phyloP scores from a whole-genome alignment of 2,113 vertebrate species.

The Lagenorhynchus albirostris region DNA sequence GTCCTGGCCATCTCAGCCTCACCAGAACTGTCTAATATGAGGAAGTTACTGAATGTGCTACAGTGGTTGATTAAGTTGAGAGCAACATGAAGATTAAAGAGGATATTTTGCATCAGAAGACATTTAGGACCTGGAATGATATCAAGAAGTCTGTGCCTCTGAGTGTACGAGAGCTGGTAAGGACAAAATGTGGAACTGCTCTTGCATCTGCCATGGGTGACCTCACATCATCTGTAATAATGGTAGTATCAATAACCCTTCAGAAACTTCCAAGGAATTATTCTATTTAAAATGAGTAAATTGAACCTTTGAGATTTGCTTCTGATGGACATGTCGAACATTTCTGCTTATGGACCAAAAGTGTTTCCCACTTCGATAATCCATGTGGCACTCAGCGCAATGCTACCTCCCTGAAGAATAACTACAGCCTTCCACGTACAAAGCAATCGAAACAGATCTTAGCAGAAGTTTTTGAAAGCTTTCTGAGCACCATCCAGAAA shows the following conservation, averaged over 20 bases:
- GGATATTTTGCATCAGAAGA: conserved; percentile 90
- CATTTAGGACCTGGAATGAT: conserved; percentile 93
- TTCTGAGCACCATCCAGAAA: conserved; percentile 89
- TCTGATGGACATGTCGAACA: conserved; percentile 90
- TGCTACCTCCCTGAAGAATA: conserved; percentile 83
- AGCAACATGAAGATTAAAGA: conserved; percentile 93
- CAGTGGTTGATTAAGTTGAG: conserved; percentile 93
- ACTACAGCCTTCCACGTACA: conserved; percentile 91
- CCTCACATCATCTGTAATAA: conserved; percentile 90
- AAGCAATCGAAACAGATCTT: conserved; percentile 92
- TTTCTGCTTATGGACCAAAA: conserved; percentile 93
- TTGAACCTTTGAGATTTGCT: conserved; percentile 88
- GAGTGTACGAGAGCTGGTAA: conserved; percentile 92
- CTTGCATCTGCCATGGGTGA: conserved; percentile 88
- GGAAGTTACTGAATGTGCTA: conserved; percentile 90
- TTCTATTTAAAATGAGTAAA: conserved; percentile 90
- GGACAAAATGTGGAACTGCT: conserved; percentile 93
- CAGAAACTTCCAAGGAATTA: conserved; percentile 92
- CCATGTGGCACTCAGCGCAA: conserved; percentile 91
- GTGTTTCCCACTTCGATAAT: conserved; percentile 89
- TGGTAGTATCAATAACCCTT: conserved; percentile 89
- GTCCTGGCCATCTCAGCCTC: conserved; percentile 89
- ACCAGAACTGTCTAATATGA: conserved; percentile 90
- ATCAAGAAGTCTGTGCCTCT: conserved; percentile 94
- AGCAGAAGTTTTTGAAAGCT: conserved; percentile 89